phyloP scores from a whole-genome alignment of 2,113 vertebrate genomes.

The Noctilio leporinus region DNA sequence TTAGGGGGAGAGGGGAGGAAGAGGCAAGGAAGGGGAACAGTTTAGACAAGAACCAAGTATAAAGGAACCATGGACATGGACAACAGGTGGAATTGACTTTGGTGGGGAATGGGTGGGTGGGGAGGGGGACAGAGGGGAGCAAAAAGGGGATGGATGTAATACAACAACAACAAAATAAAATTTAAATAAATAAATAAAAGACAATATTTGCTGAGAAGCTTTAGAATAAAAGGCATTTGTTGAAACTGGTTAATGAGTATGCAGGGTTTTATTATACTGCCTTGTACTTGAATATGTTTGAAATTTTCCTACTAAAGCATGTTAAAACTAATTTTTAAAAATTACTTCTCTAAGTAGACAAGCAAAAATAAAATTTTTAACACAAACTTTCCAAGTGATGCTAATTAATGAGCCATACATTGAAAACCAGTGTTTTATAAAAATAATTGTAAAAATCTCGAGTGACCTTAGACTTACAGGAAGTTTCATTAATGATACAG shows the following conservation, averaged over 20 bases:
- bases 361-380: background rate
- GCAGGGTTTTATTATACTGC: background rate
- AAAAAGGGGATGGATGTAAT: too few relatives aligned
- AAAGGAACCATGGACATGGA: too few relatives aligned
- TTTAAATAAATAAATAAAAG: too few relatives aligned
- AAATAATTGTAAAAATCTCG: background rate
- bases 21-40: too few relatives aligned
- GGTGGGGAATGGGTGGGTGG: too few relatives aligned
- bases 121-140: too few relatives aligned
- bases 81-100: too few relatives aligned
- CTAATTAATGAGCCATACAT: background rate
- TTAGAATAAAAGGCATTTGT: background rate
- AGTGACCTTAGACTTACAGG: background rate
- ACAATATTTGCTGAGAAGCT: background rate
- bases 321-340: background rate
- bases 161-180: too few relatives aligned
- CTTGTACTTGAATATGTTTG: background rate
- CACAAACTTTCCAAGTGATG: background rate
- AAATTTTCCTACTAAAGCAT: background rate
- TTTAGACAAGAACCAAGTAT: too few relatives aligned
- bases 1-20: too few relatives aligned
- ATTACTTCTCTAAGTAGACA: background rate
- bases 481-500: background rate
- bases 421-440: background rate
- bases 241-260: background rate